Base-by-base conservation (phyloP, 2,888 invertebrate genomes). In the Latrodectus hesperus region DNA sequence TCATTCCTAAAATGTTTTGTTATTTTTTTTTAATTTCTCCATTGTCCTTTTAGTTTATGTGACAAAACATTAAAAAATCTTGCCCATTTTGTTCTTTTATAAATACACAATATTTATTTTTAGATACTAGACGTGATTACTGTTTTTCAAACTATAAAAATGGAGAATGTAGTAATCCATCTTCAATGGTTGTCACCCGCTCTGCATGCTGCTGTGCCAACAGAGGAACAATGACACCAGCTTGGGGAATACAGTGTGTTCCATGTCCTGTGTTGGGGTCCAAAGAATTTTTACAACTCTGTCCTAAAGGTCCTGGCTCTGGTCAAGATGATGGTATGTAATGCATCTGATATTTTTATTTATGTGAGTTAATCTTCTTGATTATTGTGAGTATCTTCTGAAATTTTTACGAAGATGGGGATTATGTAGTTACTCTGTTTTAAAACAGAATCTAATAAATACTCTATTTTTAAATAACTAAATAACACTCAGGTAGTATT, bases 141-240 rank as follows among this genome's bases (percentile, higher is more conserved):
- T 97, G 97, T 92, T 97, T 96, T 92, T 95, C 95, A 90, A 95
- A 95, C 91, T 96, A 94, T 92, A 94, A 94, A 91, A 95, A 95
- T 89, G 96, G 95, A 0, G 94, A 95, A 86, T 97, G 97, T 91
- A 94, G 95, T 80, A 95, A 95, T 89, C 96, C 96, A 0, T 95
- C 96, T 0, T 94, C 94, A 5, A 94, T 94, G 12, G 95, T 96
- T 0, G 95, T 96, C n/a, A 96, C 96, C 0, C 95, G 96, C 91
- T 96, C 96, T 0, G 95, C 95, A 91, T 97, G 97, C 90, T 97
- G 97, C 91, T 97, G 97, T 92, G 96, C 96, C 12, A 93, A 94
- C 65, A 91, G 94, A 90, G 95, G 95, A 0, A 94, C 91, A 0
- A 86, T 90, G 8, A 91, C 91, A 94, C 94, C 12, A 93, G 96